A percentile compares a stretch with the other conserved stretches of the same genome.
Evolutionary conservation across 2,888 invertebrate species (phyloP).

Genomic region (Boloria euphrosyne): DNA sequence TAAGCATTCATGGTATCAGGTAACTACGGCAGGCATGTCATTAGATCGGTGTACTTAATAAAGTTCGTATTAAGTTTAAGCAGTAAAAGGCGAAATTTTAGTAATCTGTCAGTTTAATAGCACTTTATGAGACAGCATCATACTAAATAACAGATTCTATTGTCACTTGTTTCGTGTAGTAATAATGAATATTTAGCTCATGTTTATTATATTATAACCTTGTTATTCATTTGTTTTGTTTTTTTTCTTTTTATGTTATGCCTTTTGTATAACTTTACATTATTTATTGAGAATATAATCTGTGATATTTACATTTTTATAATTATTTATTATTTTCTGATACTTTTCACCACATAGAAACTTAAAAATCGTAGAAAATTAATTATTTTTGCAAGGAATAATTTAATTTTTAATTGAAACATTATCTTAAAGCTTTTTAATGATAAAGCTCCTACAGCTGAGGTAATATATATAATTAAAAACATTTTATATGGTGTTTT

Average conservation of each 20-base stretch:
- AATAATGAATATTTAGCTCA: constrained; percentile 47
- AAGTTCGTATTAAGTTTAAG: constrained; percentile 58
- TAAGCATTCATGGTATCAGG: not conserved
- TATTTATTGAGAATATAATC: too few species aligned
- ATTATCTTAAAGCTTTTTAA: constrained; percentile 18
- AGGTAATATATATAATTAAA: constrained; percentile 19
- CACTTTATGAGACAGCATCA: constrained; percentile 46
- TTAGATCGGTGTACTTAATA: constrained; percentile 25
- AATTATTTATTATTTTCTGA: not conserved
- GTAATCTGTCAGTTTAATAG: constrained; percentile 56
- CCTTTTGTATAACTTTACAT: too few species aligned
- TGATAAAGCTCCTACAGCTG: constrained; percentile 4
- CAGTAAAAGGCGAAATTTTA: constrained; percentile 53
- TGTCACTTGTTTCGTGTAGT: constrained; percentile 43
- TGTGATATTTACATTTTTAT: too few species aligned
- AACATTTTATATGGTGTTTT: constrained; percentile 25
- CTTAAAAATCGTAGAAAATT: not conserved
- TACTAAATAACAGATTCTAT: constrained; percentile 44
- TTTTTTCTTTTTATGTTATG: too few species aligned
- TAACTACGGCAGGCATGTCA: not conserved
- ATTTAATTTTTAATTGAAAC: constrained; percentile 12
- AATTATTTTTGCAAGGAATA: not conserved
- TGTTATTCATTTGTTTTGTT: too few species aligned
- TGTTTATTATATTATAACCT: constrained; percentile 40
- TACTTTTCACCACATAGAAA: not conserved